Evolutionary conservation across 2,888 invertebrate species (phyloP), one percentile per base, ranked within the genome.

Genomic region (Allacma fusca): DNA sequence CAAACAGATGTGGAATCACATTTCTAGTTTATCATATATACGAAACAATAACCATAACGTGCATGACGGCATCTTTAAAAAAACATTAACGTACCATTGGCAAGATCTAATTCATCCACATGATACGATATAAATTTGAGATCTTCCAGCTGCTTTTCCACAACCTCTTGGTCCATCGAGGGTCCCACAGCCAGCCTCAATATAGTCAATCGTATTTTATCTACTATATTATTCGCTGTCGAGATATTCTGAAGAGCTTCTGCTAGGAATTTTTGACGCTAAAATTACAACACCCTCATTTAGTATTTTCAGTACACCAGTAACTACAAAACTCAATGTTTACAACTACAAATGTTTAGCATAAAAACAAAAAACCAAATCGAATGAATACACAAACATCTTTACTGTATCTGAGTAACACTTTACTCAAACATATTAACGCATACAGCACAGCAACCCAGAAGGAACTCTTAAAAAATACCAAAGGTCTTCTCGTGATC

Each of bases 71-170:
- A 50, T 50, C 16, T 50, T 16, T 19, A 5, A 50, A 50, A 50
- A 50, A 50, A 50, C 16, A 50, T 16, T 12, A 50, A 12, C 26
- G 2, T 34, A 76, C 76, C 76, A 71, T 76, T 76, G 9, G 76
- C 76, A 26, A 76, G 34, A 26, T 76, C 76, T 26, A 76, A 44
- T 9, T 76, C 76, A 44, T 76, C 76, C 23, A 76, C 76, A 64
- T 76, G 76, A 64, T 76, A 76, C 9, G 76, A 13, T 44, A 76
- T 57, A 29, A 76, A 76, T 26, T 76, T 59, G 0, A 76, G 50
- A 62, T 71, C 64, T 13, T 71, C 40, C 21, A 76, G 2, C 50
- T 76, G 69, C 21, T 34, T 59, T 0, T 26, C 43, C 24, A 43
- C 26, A 5, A n/a, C 40, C 50, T 62, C 71, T 26, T 34, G 19